A percentile compares a stretch with the other conserved stretches of the same genome.
Conservation (phyloP, 1,140 invertebrate genomes). For the Olivierus martensii region DNA sequence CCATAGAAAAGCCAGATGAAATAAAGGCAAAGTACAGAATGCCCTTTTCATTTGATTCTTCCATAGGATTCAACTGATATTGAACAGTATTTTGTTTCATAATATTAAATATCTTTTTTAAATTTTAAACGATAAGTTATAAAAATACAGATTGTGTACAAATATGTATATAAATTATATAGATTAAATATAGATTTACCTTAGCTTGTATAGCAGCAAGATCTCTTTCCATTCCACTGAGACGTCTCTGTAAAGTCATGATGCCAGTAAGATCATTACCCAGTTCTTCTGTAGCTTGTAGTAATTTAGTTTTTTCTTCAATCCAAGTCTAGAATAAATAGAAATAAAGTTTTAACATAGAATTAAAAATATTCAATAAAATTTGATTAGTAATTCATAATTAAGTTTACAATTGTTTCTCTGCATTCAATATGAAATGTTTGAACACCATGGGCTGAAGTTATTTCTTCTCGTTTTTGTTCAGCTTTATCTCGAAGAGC, state of each 20-base stretch:
- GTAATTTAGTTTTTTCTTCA: conserved; percentile 94
- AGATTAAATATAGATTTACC: too few species aligned
- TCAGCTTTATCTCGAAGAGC: conserved; percentile 20
- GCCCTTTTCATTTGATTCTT: too few species aligned
- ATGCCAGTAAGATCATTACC: conserved; percentile 89
- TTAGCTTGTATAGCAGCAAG: conserved; percentile 96
- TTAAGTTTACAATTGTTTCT: conserved; percentile 59
- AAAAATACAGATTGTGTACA: not conserved
- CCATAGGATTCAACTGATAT: too few species aligned
- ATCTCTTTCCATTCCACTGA: conserved; percentile 97
- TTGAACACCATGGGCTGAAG: conserved; percentile 92
- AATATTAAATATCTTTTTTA: too few species aligned
- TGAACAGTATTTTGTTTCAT: too few species aligned
- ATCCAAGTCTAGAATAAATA: conserved; percentile 86
- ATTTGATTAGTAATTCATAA: not conserved
- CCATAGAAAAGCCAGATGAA: too few species aligned
- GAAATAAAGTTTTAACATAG: too few species aligned
- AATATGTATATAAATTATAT: too few species aligned
- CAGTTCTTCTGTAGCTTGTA: conserved; percentile 82
- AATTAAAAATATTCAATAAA: too few species aligned
- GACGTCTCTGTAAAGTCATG: conserved; percentile 60
- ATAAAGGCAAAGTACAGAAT: too few species aligned
- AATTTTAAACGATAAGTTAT: not conserved
- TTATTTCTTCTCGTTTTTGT: conserved; percentile 38
- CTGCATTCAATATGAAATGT: conserved; percentile 99